Conservation (phyloP, 2,797 vertebrate genomes). For the Triplophysa bombifrons region DNA sequence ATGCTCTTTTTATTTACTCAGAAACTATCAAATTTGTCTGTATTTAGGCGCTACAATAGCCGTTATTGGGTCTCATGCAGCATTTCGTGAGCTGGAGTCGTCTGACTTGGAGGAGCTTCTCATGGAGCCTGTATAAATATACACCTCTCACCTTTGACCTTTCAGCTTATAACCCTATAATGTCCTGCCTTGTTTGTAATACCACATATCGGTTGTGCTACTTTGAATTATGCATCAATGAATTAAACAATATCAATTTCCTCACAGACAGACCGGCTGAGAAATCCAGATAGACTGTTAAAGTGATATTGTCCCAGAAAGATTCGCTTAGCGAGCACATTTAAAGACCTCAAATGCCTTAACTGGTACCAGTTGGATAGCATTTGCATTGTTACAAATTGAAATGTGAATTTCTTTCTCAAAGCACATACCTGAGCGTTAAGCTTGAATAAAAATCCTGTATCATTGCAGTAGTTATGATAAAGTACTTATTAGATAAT, state of each 20-base stretch:
- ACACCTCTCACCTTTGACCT: conserved; percentile 35
- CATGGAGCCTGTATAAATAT: conserved; percentile 86
- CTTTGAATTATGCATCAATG: not conserved
- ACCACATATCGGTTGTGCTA: conserved; percentile 16
- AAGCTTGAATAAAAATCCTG: not conserved
- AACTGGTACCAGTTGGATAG: not conserved
- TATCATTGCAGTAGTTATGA: too few relatives aligned
- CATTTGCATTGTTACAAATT: conserved; percentile 21
- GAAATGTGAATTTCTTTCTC: not conserved
- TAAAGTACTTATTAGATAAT: not conserved
- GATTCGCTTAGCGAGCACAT: conserved; percentile 34
- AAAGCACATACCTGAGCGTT: not conserved
- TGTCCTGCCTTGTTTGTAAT: conserved; percentile 55
- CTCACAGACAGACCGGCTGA: conserved; percentile 12
- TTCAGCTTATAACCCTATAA: conserved; percentile 16
- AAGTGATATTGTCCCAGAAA: not conserved
- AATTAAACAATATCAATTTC: conserved; percentile 25
- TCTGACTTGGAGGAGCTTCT: conserved; percentile 82
- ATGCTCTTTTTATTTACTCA: not conserved
- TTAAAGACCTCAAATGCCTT: conserved; percentile 30
- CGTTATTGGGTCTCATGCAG: conserved; percentile 88
- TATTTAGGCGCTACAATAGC: conserved; percentile 86
- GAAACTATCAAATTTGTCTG: conserved; percentile 23
- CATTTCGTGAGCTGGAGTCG: conserved; percentile 83
- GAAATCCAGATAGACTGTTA: not conserved